Percentiles rank a stretch among this genome's conserved stretches.
phyloP scores from a whole-genome alignment of 1,140 invertebrate genomes.

The Drosophila quadrilineata region DNA sequence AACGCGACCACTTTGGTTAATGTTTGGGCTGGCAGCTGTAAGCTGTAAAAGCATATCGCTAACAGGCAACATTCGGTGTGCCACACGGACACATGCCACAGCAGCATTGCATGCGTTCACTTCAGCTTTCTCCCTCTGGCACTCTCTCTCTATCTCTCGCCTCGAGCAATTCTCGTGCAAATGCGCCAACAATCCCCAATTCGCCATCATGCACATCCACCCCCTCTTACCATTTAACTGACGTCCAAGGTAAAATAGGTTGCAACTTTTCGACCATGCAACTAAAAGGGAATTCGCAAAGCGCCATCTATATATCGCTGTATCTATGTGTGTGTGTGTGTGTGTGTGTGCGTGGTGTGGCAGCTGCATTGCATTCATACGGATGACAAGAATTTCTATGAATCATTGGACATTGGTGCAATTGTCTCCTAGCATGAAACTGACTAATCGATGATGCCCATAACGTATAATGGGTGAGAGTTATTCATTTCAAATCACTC shows the following conservation, averaged over 20 bases:
- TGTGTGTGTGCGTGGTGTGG: neutral
- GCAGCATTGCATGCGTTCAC: neutral
- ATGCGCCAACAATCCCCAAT: too few relatives aligned
- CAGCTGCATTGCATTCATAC: neutral
- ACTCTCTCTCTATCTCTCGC: too few relatives aligned
- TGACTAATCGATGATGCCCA: neutral
- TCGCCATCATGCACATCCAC: too few relatives aligned
- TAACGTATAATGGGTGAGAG: neutral
- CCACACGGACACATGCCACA: slow-evolving; percentile 1
- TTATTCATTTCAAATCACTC: neutral
- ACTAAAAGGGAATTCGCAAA: too few relatives aligned
- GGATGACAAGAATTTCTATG: neutral
- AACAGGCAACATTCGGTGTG: slow-evolving; percentile 5
- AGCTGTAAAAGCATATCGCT: slow-evolving; percentile 53
- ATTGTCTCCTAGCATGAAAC: neutral
- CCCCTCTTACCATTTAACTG: too few relatives aligned
- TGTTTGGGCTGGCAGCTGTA: slow-evolving; percentile 48
- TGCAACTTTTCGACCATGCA: slow-evolving; percentile 3
- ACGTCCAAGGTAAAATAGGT: slow-evolving; percentile 7
- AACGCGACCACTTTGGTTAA: slow-evolving; percentile 75
- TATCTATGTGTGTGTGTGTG: neutral
- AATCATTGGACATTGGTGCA: slow-evolving; percentile 10
- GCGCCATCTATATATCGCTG: too few relatives aligned
- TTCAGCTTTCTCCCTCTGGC: too few relatives aligned
- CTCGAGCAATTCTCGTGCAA: too few relatives aligned